Conservation (phyloP, 2,113 vertebrate genomes). For the Saccopteryx bilineata region DNA sequence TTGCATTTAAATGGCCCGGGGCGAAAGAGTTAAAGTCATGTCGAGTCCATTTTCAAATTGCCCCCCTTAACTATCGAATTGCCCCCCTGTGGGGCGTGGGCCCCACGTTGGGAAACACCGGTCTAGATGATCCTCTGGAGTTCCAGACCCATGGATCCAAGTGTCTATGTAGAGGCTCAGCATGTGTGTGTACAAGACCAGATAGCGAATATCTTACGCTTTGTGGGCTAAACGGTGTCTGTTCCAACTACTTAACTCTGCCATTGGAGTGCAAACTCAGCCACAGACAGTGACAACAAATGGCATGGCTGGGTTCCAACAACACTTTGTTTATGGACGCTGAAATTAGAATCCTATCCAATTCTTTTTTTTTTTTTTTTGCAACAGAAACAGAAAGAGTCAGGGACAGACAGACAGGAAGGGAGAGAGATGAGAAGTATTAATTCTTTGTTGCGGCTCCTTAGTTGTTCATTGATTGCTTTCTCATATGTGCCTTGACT, state of each 20-base stretch:
- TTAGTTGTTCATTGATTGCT: no score
- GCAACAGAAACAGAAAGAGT: no score
- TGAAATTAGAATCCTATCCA: constrained; percentile 9
- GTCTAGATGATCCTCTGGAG: neutral
- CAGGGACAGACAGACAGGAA: no score
- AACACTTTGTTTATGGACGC: neutral
- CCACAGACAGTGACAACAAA: neutral
- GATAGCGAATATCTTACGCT: constrained; percentile 12
- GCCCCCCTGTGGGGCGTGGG: no score
- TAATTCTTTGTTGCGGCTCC: no score
- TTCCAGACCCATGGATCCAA: neutral
- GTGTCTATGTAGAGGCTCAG: neutral
- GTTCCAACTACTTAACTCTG: neutral
- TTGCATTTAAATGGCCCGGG: no score
- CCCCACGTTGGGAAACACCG: no score
- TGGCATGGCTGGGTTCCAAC: neutral
- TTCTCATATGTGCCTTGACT: no score
- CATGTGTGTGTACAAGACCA: neutral
- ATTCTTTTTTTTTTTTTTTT: neutral
- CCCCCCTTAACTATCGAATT: no score
- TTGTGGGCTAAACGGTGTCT: neutral
- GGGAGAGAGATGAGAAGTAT: no score
- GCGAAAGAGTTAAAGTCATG: no score
- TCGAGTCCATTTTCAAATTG: no score
- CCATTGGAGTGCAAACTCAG: neutral